These are phyloP conservation scores for Epinephelus cyanopodus DNA, from an alignment of 2,113 vertebrate species.

Conservation along the genomic window DNA sequence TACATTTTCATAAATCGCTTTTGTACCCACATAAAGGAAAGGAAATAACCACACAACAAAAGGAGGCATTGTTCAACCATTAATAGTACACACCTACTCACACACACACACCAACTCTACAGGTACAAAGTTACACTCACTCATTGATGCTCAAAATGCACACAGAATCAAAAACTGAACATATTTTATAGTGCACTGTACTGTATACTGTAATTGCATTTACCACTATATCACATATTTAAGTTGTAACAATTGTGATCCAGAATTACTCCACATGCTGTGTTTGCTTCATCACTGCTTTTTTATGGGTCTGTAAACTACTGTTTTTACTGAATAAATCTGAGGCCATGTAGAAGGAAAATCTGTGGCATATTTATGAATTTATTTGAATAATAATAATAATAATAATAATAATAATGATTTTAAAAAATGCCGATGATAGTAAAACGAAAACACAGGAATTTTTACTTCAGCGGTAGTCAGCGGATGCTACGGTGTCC, in stretches of 20 bases:
- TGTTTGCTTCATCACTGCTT: neutral
- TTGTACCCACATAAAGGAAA: constrained; percentile 33
- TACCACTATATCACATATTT: neutral
- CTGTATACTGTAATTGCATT: neutral
- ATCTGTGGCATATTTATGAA: constrained; percentile 11
- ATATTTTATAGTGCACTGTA: neutral
- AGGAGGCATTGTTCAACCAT: constrained; percentile 37
- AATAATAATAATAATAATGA: neutral
- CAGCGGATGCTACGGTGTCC: constrained; percentile 24
- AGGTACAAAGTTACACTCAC: neutral
- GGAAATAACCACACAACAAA: constrained; percentile 26
- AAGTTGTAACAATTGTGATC: neutral
- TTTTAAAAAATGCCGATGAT: neutral
- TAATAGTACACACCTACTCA: neutral
- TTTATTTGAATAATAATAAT: constrained; percentile 10
- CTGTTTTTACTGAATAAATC: neutral
- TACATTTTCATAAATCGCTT: neutral
- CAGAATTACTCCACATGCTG: neutral
- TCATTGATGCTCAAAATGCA: constrained; percentile 1
- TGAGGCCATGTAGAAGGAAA: neutral
- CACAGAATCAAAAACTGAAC: neutral
- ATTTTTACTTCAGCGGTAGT: neutral
- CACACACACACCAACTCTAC: neutral
- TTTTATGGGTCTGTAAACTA: neutral
- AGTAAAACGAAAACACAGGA: constrained; percentile 23